These are phyloP conservation scores for Siniperca chuatsi DNA, from an alignment of 2,113 vertebrate genomes.

Conservation along the genomic window DNA sequence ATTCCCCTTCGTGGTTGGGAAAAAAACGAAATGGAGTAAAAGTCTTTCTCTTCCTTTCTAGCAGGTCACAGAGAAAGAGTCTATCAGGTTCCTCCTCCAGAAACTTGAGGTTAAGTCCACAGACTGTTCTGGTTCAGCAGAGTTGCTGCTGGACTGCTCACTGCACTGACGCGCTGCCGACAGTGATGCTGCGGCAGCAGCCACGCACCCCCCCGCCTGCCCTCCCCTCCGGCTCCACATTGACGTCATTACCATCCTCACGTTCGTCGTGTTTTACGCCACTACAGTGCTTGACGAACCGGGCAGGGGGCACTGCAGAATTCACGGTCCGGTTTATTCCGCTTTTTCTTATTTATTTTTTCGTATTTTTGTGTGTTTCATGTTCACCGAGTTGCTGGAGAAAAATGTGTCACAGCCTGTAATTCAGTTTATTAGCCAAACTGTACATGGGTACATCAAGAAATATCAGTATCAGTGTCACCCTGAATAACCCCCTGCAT, in stretches of 20 bases:
- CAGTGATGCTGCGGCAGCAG: constrained; percentile 76
- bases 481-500: constrained; percentile 4
- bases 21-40: constrained; percentile 31
- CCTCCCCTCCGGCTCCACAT: constrained; percentile 56
- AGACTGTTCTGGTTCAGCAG: constrained; percentile 10
- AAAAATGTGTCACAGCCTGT: constrained; percentile 7
- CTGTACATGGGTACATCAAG: not conserved
- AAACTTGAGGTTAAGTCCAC: constrained; percentile 51
- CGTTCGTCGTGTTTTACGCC: constrained; percentile 77
- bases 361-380: not conserved
- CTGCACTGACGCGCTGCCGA: constrained; percentile 71
- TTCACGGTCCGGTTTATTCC: constrained; percentile 68
- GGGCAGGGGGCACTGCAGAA: constrained; percentile 75
- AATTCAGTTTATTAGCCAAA: not conserved
- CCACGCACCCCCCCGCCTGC: constrained; percentile 27
- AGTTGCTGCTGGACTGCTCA: constrained; percentile 60
- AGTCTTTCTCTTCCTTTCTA: constrained; percentile 22
- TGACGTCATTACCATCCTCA: constrained; percentile 82
- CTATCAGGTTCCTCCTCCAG: not conserved
- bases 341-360: constrained; percentile 37
- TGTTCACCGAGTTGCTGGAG: not conserved
- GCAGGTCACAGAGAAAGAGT: constrained; percentile 7
- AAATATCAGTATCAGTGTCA: constrained; percentile 8
- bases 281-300: constrained; percentile 62
- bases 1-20: constrained; percentile 75